Conservation (phyloP, 2,113 vertebrate genomes). For the Sula dactylatra region DNA sequence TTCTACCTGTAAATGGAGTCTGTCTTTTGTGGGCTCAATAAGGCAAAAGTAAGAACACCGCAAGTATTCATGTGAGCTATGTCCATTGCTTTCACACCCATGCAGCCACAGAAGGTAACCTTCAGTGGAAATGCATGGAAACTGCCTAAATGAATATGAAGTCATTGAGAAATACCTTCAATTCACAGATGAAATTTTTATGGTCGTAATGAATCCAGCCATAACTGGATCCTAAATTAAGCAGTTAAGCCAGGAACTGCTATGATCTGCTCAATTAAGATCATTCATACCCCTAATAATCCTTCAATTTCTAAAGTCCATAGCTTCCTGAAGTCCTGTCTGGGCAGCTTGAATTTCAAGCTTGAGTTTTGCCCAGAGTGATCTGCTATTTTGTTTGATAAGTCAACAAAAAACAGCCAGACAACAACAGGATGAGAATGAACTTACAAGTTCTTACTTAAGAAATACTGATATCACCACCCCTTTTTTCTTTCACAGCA, state of each 20-base stretch:
- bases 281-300: background rate
- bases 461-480: background rate
- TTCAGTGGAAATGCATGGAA: background rate
- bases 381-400: background rate
- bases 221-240: no score
- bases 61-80: background rate
- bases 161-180: background rate
- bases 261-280: background rate
- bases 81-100: background rate
- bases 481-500: background rate
- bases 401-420: background rate
- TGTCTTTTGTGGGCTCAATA: background rate
- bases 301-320: background rate
- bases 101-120: background rate
- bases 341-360: background rate
- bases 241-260: background rate
- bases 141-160: background rate
- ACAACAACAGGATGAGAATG: background rate
- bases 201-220: background rate
- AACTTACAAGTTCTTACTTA: background rate
- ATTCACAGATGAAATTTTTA: background rate
- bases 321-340: background rate
- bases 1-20: background rate
- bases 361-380: background rate
- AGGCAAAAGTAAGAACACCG: background rate